These are phyloP conservation scores for Pyxicephalus adspersus DNA, from an alignment of 2,113 vertebrate genomes.

Conservation along the genomic window DNA sequence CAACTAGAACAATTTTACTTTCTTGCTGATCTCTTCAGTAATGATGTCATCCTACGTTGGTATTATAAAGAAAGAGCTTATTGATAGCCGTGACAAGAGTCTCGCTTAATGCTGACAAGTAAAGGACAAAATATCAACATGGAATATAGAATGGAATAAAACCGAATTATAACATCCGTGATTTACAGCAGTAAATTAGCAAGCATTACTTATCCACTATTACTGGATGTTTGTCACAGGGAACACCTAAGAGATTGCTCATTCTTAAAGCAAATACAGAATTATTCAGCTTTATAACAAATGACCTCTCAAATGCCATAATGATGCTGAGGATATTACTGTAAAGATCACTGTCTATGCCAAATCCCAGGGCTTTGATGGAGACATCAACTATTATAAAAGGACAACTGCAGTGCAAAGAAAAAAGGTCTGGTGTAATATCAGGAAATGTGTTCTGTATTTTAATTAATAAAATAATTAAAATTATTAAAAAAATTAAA, in stretches of 20 bases:
- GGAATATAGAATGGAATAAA: neutral
- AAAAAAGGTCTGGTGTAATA: too few relatives aligned
- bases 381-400: neutral
- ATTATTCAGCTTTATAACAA: neutral
- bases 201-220: neutral
- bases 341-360: neutral
- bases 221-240: neutral
- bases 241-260: neutral
- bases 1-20: conserved; percentile 2
- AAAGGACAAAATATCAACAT: neutral
- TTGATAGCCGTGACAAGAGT: conserved; percentile 12
- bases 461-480: too few relatives aligned
- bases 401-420: too few relatives aligned
- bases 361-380: neutral
- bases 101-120: neutral
- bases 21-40: neutral
- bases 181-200: neutral
- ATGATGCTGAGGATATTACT: neutral
- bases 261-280: neutral
- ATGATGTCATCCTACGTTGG: neutral
- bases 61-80: conserved; percentile 6
- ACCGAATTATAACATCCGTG: neutral
- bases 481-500: too few relatives aligned
- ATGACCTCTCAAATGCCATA: conserved; percentile 7
- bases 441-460: too few relatives aligned